Evolutionary conservation across 2,888 invertebrate genomes (phyloP).

Genomic region (Diaprepes abbreviatus): DNA sequence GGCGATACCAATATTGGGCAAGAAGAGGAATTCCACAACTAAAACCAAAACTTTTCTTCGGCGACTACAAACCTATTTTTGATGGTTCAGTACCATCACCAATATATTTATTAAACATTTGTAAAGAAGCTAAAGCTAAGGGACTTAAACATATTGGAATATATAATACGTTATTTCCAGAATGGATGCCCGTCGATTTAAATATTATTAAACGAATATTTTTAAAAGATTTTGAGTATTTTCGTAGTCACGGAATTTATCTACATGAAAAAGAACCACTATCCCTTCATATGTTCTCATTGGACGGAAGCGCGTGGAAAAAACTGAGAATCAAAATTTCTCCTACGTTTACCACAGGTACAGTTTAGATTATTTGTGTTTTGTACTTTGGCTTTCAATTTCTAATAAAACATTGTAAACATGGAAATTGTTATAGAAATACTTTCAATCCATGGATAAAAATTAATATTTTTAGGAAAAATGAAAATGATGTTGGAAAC

Average conservation of each 20-base stretch:
- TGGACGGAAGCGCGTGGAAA: slow-evolving; percentile 31
- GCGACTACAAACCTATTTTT: too few relatives aligned
- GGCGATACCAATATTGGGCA: too few relatives aligned
- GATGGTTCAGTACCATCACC: too few relatives aligned
- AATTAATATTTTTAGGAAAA: slow-evolving; percentile 25
- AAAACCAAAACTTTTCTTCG: too few relatives aligned
- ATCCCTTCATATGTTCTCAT: slow-evolving; percentile 4
- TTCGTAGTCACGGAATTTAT: slow-evolving; percentile 14
- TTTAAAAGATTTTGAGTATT: slow-evolving; percentile 22
- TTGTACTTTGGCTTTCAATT: too few relatives aligned
- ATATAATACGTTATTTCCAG: background rate
- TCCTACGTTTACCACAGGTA: slow-evolving; percentile 30
- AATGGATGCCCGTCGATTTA: slow-evolving; percentile 10
- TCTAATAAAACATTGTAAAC: too few relatives aligned
- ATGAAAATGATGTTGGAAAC: slow-evolving; percentile 35
- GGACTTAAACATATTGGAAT: slow-evolving; percentile 10
- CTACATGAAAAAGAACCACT: slow-evolving; percentile 11
- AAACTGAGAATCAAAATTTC: slow-evolving; percentile 21
- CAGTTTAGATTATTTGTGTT: too few relatives aligned
- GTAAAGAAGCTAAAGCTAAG: too few relatives aligned
- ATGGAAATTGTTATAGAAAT: too few relatives aligned
- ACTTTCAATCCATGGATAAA: too few relatives aligned
- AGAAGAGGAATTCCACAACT: too few relatives aligned
- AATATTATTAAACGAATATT: slow-evolving; percentile 12
- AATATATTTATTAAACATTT: slow-evolving; percentile 2